Evolutionary conservation across 1,140 invertebrate genomes (phyloP).

Genomic region (Microplitis demolitor): DNA sequence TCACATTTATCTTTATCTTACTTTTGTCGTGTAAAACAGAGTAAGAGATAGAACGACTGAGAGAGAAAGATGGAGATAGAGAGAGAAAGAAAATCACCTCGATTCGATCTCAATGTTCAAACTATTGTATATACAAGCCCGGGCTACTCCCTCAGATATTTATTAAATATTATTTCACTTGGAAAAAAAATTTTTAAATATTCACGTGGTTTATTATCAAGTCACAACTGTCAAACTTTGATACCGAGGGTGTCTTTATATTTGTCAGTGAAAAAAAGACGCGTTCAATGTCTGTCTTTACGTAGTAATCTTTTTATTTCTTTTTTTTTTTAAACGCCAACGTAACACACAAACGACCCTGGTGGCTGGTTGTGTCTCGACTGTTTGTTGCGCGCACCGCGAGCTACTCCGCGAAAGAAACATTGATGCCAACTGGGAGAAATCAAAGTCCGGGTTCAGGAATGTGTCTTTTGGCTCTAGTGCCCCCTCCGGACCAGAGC

Average conservation of each 20-base stretch:
- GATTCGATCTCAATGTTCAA: constrained; percentile 4
- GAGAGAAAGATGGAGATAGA: background rate
- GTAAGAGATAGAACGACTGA: too few relatives aligned
- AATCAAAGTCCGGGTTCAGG: constrained; percentile 14
- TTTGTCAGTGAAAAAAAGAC: background rate
- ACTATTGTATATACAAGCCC: background rate
- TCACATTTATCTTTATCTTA: background rate
- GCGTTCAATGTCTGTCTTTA: background rate
- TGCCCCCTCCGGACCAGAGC: background rate
- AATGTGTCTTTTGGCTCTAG: background rate
- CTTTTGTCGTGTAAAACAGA: background rate
- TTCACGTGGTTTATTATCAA: too few relatives aligned
- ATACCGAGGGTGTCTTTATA: background rate
- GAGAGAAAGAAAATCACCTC: background rate
- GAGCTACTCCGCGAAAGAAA: constrained; percentile 23
- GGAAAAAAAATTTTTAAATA: too few relatives aligned
- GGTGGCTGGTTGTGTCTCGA: constrained; percentile 35
- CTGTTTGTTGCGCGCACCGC: constrained; percentile 40
- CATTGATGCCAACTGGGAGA: constrained; percentile 14
- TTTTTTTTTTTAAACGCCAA: constrained; percentile 7
- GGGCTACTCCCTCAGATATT: background rate
- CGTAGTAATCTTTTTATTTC: background rate
- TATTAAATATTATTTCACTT: background rate
- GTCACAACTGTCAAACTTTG: background rate
- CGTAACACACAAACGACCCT: constrained; percentile 35